These are phyloP conservation scores for Drosophila flavopinicola DNA, from an alignment of 2,888 invertebrate species.

Conservation along the genomic window DNA sequence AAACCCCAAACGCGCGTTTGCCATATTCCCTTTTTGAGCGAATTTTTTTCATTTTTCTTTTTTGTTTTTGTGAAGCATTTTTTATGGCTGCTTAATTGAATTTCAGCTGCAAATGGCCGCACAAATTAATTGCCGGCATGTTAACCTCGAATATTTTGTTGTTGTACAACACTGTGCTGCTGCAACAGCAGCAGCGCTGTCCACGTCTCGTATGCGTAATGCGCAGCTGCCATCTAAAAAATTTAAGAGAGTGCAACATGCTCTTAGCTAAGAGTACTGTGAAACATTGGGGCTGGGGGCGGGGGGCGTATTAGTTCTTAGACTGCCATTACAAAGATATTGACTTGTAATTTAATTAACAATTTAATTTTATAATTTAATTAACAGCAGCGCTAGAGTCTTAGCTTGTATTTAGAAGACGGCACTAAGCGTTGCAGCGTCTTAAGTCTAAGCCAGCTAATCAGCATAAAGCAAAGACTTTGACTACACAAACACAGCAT, in stretches of 20 bases:
- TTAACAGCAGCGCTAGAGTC: conserved; percentile 32
- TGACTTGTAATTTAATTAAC: conserved; percentile 57
- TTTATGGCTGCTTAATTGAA: conserved; percentile 65
- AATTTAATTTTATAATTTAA: conserved; percentile 53
- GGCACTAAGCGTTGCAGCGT: conserved; percentile 5
- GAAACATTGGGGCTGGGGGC: neutral
- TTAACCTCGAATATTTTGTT: conserved; percentile 58
- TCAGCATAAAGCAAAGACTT: conserved; percentile 26
- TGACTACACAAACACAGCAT: too few species aligned
- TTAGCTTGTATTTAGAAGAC: conserved; percentile 17
- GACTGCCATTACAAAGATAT: conserved; percentile 39
- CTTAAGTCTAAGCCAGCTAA: conserved; percentile 34
- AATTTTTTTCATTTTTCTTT: neutral
- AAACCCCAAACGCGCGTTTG: neutral
- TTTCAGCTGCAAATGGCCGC: conserved; percentile 52
- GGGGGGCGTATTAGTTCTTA: neutral
- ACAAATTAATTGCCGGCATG: conserved; percentile 65
- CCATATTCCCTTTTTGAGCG: neutral
- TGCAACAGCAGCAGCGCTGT: conserved; percentile 1
- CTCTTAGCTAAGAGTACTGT: conserved; percentile 30
- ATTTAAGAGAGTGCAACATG: conserved; percentile 15
- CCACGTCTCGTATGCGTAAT: conserved; percentile 3
- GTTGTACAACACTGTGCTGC: conserved; percentile 30
- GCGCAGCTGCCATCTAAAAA: conserved; percentile 13
- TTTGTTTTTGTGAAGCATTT: conserved; percentile 23